Conservation (phyloP, 2,113 vertebrate genomes). For the Melanerpes formicivorus region DNA sequence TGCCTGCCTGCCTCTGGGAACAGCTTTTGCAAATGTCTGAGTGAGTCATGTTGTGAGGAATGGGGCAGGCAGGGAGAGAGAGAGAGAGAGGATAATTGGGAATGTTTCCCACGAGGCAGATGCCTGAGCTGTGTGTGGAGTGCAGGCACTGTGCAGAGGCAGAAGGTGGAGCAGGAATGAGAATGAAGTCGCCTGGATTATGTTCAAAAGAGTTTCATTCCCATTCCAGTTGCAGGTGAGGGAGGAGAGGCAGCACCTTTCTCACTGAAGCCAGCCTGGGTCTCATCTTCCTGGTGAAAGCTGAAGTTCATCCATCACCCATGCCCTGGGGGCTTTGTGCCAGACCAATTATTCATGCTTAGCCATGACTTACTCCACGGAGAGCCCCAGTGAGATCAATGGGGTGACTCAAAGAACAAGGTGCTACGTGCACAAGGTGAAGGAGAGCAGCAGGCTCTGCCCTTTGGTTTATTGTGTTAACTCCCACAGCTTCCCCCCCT, state of each 20-base stretch:
- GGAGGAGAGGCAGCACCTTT: constrained; percentile 5
- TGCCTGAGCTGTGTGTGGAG: background rate
- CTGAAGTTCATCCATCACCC: background rate
- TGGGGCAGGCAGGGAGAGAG: background rate
- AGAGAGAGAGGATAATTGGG: background rate
- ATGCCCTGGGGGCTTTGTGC: background rate
- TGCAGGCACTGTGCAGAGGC: background rate
- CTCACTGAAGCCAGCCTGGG: background rate
- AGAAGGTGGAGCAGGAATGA: background rate
- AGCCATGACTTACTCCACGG: background rate
- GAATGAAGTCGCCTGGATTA: background rate
- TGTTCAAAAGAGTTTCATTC: background rate
- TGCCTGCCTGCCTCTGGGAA: constrained; percentile 8
- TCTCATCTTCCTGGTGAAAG: background rate
- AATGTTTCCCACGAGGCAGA: background rate
- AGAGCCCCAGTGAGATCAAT: background rate
- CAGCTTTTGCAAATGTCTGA: background rate
- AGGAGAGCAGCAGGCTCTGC: background rate
- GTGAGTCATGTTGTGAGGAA: background rate
- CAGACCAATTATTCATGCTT: background rate
- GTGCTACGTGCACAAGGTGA: background rate
- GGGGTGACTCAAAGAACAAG: background rate
- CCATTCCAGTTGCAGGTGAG: constrained; percentile 31
- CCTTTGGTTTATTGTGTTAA: background rate
- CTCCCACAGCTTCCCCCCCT: background rate